Conservation (phyloP, 2,888 invertebrate genomes). For the Cerastis rubricosa region DNA sequence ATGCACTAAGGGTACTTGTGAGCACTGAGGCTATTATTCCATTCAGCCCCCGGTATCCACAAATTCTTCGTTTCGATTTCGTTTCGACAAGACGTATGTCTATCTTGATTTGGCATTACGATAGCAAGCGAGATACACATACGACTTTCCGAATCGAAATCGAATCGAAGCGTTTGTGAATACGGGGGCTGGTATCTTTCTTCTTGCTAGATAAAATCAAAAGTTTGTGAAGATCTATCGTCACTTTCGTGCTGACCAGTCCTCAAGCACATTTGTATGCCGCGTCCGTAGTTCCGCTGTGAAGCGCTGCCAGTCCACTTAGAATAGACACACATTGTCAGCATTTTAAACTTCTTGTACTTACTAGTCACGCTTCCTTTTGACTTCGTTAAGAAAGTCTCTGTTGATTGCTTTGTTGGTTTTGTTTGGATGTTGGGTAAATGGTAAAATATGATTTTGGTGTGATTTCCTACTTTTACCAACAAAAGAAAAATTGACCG, state of each 20-base stretch:
- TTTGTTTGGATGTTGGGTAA: neutral
- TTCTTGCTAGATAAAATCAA: neutral
- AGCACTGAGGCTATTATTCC: neutral
- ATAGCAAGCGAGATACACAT: too few species aligned
- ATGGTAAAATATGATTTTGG: neutral
- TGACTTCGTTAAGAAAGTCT: slow-evolving; percentile 27
- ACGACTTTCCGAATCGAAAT: too few species aligned
- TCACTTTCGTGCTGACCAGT: slow-evolving; percentile 34
- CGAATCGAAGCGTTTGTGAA: too few species aligned
- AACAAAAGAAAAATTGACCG: too few species aligned
- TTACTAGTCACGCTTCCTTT: slow-evolving; percentile 23
- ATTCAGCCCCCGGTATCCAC: too few species aligned
- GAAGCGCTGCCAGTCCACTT: slow-evolving; percentile 67
- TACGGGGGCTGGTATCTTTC: neutral
- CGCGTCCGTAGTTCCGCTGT: slow-evolving; percentile 69
- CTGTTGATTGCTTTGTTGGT: neutral
- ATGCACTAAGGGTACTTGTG: neutral
- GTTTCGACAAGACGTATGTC: too few species aligned
- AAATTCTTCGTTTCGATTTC: too few species aligned
- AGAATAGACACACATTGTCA: slow-evolving; percentile 75
- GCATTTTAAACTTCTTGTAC: slow-evolving; percentile 70
- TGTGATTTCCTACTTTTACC: neutral
- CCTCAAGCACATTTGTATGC: slow-evolving; percentile 77
- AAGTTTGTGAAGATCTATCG: neutral
- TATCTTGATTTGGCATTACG: too few species aligned